Percentiles rank a stretch among this genome's conserved stretches.
Evolutionary conservation across 2,797 vertebrate genomes (phyloP).

Genomic region (Eptatretus atami): DNA sequence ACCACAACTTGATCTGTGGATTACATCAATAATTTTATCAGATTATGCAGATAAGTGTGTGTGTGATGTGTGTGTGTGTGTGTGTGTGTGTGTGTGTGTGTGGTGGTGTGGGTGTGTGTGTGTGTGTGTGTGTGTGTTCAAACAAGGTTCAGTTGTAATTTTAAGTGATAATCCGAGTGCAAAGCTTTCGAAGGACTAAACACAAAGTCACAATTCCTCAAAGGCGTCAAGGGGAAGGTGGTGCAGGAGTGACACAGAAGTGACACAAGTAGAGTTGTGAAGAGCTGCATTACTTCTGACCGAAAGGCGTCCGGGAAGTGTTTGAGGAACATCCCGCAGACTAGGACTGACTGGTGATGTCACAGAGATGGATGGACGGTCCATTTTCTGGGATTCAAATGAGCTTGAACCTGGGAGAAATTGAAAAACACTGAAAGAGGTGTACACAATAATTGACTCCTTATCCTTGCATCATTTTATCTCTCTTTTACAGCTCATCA

Average conservation of each 20-base stretch:
- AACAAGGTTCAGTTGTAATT: too few relatives aligned
- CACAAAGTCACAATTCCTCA: too few relatives aligned
- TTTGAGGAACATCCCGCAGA: conserved; percentile 50
- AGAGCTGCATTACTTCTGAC: conserved; percentile 18
- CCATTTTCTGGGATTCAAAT: conserved; percentile 96
- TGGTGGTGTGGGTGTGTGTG: too few relatives aligned
- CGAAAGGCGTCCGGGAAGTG: conserved; percentile 71
- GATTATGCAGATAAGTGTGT: not conserved
- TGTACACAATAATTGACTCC: not conserved
- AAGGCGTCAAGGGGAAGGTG: too few relatives aligned
- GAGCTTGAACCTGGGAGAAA: conserved; percentile 56
- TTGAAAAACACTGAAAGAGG: conserved; percentile 10
- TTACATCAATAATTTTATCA: not conserved
- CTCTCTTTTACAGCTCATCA: too few relatives aligned
- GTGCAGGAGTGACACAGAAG: too few relatives aligned
- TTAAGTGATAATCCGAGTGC: too few relatives aligned
- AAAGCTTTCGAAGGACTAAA: too few relatives aligned
- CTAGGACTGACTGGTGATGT: conserved; percentile 91
- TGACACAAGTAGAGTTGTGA: too few relatives aligned
- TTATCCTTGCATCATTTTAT: not conserved
- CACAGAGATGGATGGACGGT: conserved; percentile 80
- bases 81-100: too few relatives aligned
- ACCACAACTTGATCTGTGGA: conserved; percentile 67
- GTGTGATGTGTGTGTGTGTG: too few relatives aligned
- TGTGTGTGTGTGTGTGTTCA: too few relatives aligned